Base-by-base conservation (phyloP, 2,797 vertebrate genomes). In the Dendrocincla tyrannina region DNA sequence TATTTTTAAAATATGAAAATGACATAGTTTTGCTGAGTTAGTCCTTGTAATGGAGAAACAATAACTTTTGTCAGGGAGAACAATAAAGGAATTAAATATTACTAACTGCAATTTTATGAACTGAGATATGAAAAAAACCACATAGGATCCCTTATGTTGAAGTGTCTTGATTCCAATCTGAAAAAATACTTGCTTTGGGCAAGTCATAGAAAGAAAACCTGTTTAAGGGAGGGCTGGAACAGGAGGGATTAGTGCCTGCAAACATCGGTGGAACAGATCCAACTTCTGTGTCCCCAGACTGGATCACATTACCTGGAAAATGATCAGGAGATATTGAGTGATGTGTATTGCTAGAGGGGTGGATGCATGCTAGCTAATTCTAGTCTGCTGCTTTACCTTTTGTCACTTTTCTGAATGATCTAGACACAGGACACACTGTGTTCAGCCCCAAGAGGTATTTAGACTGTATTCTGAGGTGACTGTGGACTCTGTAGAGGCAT, bases 101-200 rank as follows among this genome's bases (percentile, higher is more conserved):
- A 44, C 14, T 62, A 39, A 52, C 25, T 88, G n/a, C 32, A 75
- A 13, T 0, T 2, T 13, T 77, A n/a, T 89, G 52, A 93, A 75
- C 13, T 3, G 53, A 68, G 24, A 42, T 56, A 53, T 0, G 1
- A 58, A 69, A 59, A 72, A 64, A 37, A 15, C 0, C 2, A 49
- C 8, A 16, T 75, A 66, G 8, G 17, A 64, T 69, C 5, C 17
- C 9, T 41, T 80, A 20, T 41, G 24, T 6, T 72, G 27, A 62
- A 72, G 17, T 32, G 53, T 47, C 17, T 84, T 59, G 9, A 49
- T 87, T 86, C 39, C 8, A 62, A 1, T 68, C 27, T 68, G 32
- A 81, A 75, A 28, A 81, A 75, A 33, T 66, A 46, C 3, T 81
- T 56, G 10, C 16, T 17, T 23, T 46, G 50, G n/a, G 17, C 13